Conservation (phyloP, 2,797 vertebrate genomes). For the Poeciliopsis turneri region DNA sequence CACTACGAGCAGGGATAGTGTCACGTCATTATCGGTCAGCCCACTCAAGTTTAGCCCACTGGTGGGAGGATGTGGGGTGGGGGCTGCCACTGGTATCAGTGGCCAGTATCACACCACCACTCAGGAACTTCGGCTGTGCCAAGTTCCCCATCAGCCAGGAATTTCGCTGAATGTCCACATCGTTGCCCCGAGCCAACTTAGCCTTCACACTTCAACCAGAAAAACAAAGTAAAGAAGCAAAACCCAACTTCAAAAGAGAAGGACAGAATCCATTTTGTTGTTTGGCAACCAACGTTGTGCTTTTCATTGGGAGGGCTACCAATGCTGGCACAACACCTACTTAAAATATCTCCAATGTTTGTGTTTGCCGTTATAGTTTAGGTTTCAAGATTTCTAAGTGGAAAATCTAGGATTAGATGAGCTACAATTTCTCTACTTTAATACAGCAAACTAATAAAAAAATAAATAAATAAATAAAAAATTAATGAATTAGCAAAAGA, state of each 20-base stretch:
- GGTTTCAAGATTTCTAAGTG: not conserved
- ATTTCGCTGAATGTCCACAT: conserved; percentile 31
- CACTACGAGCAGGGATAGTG: conserved; percentile 7
- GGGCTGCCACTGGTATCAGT: conserved; percentile 26
- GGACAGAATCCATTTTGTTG: not conserved
- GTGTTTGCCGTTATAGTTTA: not conserved
- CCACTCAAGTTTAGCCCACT: conserved; percentile 19
- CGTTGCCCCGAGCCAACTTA: not conserved
- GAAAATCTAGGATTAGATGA: not conserved
- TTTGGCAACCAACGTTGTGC: not conserved
- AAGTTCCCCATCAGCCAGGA: conserved; percentile 51
- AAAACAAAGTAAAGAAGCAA: not conserved
- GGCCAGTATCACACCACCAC: conserved; percentile 32
- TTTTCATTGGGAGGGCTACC: not conserved
- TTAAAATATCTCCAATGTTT: not conserved
- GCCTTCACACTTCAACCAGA: not conserved
- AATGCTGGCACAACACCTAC: not conserved
- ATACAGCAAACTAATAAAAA: not conserved
- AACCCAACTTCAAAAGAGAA: not conserved
- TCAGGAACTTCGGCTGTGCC: not conserved
- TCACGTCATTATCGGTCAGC: conserved; percentile 22
- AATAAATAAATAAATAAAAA: not conserved
- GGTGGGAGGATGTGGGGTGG: not conserved
- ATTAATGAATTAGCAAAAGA: not conserved
- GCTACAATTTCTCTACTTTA: not conserved